Base-by-base conservation (phyloP, 1,140 invertebrate genomes). In the Tribolium madens region DNA sequence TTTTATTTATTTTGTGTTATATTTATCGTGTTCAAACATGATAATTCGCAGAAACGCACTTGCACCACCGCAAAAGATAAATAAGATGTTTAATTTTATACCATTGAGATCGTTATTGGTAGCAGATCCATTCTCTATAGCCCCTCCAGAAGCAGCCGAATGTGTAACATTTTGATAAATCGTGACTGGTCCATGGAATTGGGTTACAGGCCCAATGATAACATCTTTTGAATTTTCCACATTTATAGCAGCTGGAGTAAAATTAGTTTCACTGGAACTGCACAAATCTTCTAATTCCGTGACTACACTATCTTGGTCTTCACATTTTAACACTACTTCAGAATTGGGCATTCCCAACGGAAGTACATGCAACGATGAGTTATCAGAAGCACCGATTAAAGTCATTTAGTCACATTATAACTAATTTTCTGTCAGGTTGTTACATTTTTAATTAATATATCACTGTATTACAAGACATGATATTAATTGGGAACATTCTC, bases 171-270 rank as follows among this genome's bases (percentile, higher is more conserved):
- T 85, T 53, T 84, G 82, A 73, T 87, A 85, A 73, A 87, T 87
- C 7, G 84, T 86, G 13, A 87, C 86, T 2, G 85, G 86, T 36
- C 84, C 85, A 73, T 86, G 84, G 75, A 86, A 87, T 69, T 87
- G 86, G 17, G 86, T 86, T 82, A 86, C 85, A 17, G 86, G 85
- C 42, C 85, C 86, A 48, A 87, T 86, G 10, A 86, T 83, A 47
- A 87, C 85, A 77, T 87, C 85, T 33, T 79, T 85, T 0, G 85
- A 87, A 76, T 86, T 77, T 50, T 79, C 73, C 7, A 80, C 72
- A 50, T 76, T 75, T 6, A 79, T 71, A 10, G 57, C 57, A 14
- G 21, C 10, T 4, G 57, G 57, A 13, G 12, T 13, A 13, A 64
- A 12, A 14, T 3, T 64, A 7, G 14, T 3, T 2, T 64, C 57